These are phyloP conservation scores for Pardalotus punctatus DNA, from an alignment of 2,113 vertebrate genomes.

Conservation along the genomic window DNA sequence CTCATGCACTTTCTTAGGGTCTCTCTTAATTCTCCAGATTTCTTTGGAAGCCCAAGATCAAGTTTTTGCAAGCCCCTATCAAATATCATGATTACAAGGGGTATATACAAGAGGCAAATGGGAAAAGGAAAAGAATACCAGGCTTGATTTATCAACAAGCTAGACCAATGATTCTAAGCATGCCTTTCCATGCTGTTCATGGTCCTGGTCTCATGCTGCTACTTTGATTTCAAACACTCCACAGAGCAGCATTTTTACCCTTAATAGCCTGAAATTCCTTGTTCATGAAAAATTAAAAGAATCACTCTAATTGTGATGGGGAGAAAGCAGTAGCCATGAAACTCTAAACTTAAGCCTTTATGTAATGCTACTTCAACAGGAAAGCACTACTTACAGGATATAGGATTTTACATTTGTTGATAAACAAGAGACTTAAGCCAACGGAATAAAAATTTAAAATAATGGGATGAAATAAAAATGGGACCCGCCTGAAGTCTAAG, in stretches of 20 bases:
- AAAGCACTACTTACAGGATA: not conserved
- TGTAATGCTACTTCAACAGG: not conserved
- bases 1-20: not conserved
- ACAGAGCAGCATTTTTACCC: not conserved
- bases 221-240: not conserved
- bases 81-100: not conserved
- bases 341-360: not conserved
- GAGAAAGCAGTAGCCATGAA: not conserved
- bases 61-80: not conserved
- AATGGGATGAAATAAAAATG: not conserved
- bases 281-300: not conserved
- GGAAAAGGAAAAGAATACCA: not conserved
- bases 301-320: fast-evolving
- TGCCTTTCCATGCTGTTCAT: not conserved
- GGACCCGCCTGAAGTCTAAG: not conserved
- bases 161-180: not conserved
- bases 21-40: not conserved
- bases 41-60: not conserved
- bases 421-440: not conserved
- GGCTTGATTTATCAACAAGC: not conserved
- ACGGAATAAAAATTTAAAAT: not conserved
- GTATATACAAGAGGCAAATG: not conserved
- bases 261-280: not conserved
- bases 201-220: not conserved
- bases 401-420: not conserved